Conservation (phyloP, 2,797 vertebrate species). For the Margarornis squamiger region DNA sequence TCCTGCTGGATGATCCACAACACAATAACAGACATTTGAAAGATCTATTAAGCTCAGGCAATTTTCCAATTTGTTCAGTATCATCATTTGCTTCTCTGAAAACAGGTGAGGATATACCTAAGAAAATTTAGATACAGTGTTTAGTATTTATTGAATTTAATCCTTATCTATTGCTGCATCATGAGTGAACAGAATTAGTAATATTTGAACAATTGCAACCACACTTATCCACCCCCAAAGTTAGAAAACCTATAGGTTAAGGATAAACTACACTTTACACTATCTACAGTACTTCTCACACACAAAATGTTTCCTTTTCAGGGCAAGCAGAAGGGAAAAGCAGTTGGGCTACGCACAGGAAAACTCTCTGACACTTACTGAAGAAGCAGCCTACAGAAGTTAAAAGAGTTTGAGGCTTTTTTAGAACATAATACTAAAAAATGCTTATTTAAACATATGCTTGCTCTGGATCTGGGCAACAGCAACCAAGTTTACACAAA, state of each 20-base stretch:
- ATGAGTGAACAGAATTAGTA: neutral
- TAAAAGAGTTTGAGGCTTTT: neutral
- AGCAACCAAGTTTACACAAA: neutral
- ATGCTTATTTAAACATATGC: neutral
- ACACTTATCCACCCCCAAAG: neutral
- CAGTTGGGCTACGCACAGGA: neutral
- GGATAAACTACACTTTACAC: neutral
- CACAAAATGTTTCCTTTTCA: neutral
- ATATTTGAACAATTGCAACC: neutral
- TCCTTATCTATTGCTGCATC: neutral
- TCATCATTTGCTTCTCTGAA: neutral
- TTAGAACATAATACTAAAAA: neutral
- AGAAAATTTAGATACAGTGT: neutral
- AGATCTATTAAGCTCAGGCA: slow-evolving; percentile 14
- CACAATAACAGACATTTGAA: neutral
- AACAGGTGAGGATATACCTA: neutral
- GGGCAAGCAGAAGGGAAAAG: neutral
- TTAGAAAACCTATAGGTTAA: neutral
- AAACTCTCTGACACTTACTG: neutral
- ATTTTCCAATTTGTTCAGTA: slow-evolving; percentile 15
- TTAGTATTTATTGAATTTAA: neutral
- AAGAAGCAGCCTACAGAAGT: neutral
- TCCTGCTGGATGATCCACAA: slow-evolving; percentile 20
- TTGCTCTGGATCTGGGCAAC: neutral
- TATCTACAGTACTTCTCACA: neutral